Evolutionary conservation across 2,113 vertebrate genomes (phyloP), one percentile per base, ranked within the genome.

Genomic region (Suricata suricatta): DNA sequence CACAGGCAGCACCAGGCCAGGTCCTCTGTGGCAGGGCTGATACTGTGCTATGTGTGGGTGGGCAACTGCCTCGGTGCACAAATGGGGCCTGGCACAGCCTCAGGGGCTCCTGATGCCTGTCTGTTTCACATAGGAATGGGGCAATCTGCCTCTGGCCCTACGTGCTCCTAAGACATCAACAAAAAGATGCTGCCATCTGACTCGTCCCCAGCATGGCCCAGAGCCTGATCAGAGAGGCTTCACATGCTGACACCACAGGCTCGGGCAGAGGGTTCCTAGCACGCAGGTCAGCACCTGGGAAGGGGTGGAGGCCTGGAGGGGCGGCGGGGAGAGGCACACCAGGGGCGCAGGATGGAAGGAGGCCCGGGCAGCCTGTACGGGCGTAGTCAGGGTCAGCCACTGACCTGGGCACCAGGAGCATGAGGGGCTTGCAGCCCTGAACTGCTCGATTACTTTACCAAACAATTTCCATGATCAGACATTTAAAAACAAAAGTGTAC

Each of bases 31-130:
- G 33, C 21, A 21, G 16, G 33, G 77, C 5, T 33, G 3, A 31
- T 0, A 38, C 23, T 12, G 1, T 13, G 25, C 38, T 1, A 17
- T 19, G 1, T 72, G 14, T 31, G 35, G 16, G 23, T 19, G 31
- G 19, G 87, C n/a, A 47, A 23, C 4, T 52, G 69, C 54, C 66
- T 52, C 31, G 25, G 21, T 5, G 11, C 50, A 81, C 17, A 72
- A 50, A 66, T 29, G 38, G 29, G 64, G 80, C 52, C 21, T 2
- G 0, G 33, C 11, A 3, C 21, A 19, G 44, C 14, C 35, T 72
- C 44, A 38, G 16, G 64, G 35, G 7, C 74, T 76, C n/a, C 68
- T 47, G 64, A n/a, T 52, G 5, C 23, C 44, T 57, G 19, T 38
- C 41, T 60, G 41, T 77, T 17, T 93, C 38, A 90, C 81, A 41